Conservation (phyloP, 2,797 vertebrate species). For the Schizopygopsis malacanthus region DNA sequence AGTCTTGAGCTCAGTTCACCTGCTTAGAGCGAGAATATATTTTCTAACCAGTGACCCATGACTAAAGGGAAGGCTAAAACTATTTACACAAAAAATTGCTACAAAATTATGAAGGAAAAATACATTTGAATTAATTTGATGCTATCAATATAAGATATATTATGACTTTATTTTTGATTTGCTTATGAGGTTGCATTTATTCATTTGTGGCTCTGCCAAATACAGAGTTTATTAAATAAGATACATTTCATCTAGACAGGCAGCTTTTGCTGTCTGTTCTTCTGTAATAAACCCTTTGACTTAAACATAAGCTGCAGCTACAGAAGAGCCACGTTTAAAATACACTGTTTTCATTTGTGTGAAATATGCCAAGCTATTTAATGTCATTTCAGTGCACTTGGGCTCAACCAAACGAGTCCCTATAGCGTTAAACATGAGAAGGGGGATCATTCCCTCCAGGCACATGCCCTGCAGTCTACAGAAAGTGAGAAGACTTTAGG, state of each 20-base stretch:
- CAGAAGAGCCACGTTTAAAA: neutral
- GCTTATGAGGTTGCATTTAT: neutral
- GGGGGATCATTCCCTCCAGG: constrained; percentile 27
- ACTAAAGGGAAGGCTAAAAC: constrained; percentile 35
- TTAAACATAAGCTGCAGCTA: neutral
- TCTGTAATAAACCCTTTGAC: neutral
- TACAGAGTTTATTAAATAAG: neutral
- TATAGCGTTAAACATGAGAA: neutral
- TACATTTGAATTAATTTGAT: neutral
- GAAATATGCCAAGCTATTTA: neutral
- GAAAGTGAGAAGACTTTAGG: constrained; percentile 48
- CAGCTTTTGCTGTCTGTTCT: neutral
- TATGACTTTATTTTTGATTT: neutral
- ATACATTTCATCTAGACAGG: neutral
- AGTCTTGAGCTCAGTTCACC: constrained; percentile 81
- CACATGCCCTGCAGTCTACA: constrained; percentile 17
- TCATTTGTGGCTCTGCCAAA: neutral
- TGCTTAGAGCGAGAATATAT: constrained; percentile 65
- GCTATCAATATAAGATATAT: neutral
- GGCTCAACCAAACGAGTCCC: constrained; percentile 4
- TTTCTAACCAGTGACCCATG: constrained; percentile 45
- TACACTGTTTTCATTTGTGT: neutral
- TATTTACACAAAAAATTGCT: neutral
- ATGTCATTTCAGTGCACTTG: neutral
- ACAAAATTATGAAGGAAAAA: neutral